Base-by-base conservation (phyloP, 2,888 invertebrate species). In the Adelphocoris suturalis region DNA sequence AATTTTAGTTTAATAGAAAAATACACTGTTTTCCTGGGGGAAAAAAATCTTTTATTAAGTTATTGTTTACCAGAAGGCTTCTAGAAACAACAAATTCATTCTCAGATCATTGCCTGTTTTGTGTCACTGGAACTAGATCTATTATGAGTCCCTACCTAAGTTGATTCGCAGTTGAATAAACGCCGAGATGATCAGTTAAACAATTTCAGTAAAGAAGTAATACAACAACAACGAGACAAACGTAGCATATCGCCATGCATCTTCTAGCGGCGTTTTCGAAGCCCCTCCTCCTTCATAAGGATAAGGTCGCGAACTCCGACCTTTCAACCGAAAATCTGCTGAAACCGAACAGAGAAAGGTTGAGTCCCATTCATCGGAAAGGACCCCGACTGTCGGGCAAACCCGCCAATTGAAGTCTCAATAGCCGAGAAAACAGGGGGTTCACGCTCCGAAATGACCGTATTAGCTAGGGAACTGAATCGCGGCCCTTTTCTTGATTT, bases 221-320 rank as follows among this genome's bases (percentile, higher is more conserved):
- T n/a, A n/a, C n/a, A n/a, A n/a, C n/a, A n/a, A n/a, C n/a, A n/a
- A n/a, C 61, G 61, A 61, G 2, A 19, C 19, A 61, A 61, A 61
- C 11, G 37, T 37, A 7, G 3, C 61, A 19, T 4, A 61, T 61
- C 2, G n/a, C 19, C 2, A 68, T 23, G 27, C 11, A 68, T 68
- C 4, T 19, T 12, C 19, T 7, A 9, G 13, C 23, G 23, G 68
- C 27, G 23, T 23, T 68, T 23, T 68, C 68, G 12, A 68, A 23
- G 68, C 19, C 12, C 68, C 61, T 9, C 0, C 23, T 19, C 68
- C 13, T 68, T 23, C 68, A 37, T 4, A 2, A 12, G 23, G 23
- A 23, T 68, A 68, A 68, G 68, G 68, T 68, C 23, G 68, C 68
- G 68, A 68, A 68, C 68, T 68, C 68, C 68, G 68, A 68, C 68